Evolutionary conservation across 2,888 invertebrate species (phyloP).

Genomic region (Smittia sp.): DNA sequence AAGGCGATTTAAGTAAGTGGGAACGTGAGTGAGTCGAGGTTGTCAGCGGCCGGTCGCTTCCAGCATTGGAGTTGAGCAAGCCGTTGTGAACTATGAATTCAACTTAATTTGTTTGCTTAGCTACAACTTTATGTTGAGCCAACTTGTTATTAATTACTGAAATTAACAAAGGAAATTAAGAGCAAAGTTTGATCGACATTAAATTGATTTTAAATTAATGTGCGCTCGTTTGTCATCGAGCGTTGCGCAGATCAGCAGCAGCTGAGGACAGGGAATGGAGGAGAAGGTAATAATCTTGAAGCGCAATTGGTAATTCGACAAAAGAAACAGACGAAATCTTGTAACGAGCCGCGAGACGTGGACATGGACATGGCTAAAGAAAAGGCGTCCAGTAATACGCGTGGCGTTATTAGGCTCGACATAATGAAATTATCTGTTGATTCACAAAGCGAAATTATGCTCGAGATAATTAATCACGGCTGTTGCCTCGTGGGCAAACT

Average conservation of each 20-base stretch:
- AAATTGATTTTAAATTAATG: slow-evolving; percentile 3
- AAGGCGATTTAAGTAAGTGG: background rate
- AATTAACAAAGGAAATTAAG: slow-evolving; percentile 1
- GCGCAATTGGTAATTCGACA: slow-evolving; percentile 9
- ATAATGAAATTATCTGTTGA: slow-evolving; percentile 18
- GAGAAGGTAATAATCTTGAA: slow-evolving; percentile 11
- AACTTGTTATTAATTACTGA: background rate
- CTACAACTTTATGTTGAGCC: background rate
- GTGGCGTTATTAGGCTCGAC: background rate
- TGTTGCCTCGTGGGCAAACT: background rate
- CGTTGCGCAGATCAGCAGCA: background rate
- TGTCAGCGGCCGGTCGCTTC: background rate
- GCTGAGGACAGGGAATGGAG: background rate
- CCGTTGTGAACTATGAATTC: slow-evolving; percentile 93
- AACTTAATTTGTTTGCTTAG: slow-evolving; percentile 62
- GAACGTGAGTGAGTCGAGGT: background rate
- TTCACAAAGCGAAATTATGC: slow-evolving; percentile 24
- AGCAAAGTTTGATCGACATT: background rate
- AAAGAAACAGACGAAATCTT: background rate
- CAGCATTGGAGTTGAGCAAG: background rate
- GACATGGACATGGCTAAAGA: background rate
- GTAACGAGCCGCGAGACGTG: background rate
- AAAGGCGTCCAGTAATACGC: background rate
- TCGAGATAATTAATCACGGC: slow-evolving; percentile 30
- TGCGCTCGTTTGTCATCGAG: slow-evolving; percentile 6